Evolutionary conservation across 1,140 invertebrate species (phyloP), one percentile per base, ranked within the genome.

Genomic region (Adelges cooleyi): DNA sequence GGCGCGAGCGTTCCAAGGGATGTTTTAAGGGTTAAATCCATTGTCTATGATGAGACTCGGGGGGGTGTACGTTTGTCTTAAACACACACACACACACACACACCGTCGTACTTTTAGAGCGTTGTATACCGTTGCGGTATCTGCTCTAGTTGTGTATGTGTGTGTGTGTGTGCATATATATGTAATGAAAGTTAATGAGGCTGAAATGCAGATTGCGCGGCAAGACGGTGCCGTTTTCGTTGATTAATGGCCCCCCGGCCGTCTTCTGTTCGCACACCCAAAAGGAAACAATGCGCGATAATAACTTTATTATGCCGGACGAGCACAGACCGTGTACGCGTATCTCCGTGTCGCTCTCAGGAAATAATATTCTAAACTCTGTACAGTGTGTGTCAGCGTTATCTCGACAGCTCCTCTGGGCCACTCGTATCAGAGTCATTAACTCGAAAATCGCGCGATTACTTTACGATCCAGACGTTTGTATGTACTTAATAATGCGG

Each of bases 101-200:
- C 5, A 33, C 29, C 29, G 29, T 33, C 29, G 29, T 33, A 33
- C 5, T 33, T 11, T 6, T 33, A 33, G 29, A 11, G 23, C 25
- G 56, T 38, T n/a, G 42, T 59, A 59, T 42, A 46, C 56, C 40
- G 40, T 25, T 17, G 40, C 15, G 11, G 40, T 17, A 17, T 44
- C 11, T 17, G 3, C 40, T 3, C 40, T 44, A 44, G 11, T 4
- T 17, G n/a, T 44, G 3, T 8, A 15, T 17, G 40, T 17, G 15
- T 17, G 15, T 17, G 40, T 17, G n/a, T 44, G n/a, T 44, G 10
- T 13, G 6, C 6, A 6, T 8, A 13, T 59, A 40, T 59, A 62
- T 48, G 33, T 62, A 62, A 62, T 62, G 56, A 62, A 62, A 62
- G 56, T 62, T 62, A 62, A 62, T 62, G 56, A 62, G 56, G 56